These are phyloP conservation scores for Hyphantria cunea DNA, from an alignment of 1,140 invertebrate genomes.

Conservation along the genomic window DNA sequence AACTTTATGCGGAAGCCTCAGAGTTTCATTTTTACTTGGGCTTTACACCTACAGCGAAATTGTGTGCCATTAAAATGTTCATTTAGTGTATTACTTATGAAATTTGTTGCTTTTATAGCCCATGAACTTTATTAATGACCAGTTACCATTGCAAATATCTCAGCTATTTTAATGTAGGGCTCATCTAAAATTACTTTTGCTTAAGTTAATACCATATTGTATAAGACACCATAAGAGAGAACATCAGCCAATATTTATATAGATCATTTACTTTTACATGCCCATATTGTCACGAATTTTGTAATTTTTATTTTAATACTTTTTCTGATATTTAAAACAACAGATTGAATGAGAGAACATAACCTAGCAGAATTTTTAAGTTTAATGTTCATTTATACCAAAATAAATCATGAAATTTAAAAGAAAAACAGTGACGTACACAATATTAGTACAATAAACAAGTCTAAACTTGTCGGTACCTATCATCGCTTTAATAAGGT, in stretches of 20 bases:
- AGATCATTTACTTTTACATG: conserved; percentile 12
- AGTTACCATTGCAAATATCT: conserved; percentile 13
- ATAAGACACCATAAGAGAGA: conserved; percentile 10
- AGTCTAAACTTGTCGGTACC: too few species aligned
- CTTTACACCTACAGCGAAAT: neutral
- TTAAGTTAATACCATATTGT: conserved; percentile 17
- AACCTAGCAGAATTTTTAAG: too few species aligned
- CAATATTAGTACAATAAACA: too few species aligned
- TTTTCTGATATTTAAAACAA: too few species aligned
- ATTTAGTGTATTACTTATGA: conserved; percentile 34
- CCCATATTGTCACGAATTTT: conserved; percentile 1
- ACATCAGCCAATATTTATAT: conserved; percentile 12
- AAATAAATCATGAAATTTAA: too few species aligned
- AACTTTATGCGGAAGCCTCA: neutral
- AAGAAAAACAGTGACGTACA: too few species aligned
- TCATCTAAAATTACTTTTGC: conserved; percentile 22
- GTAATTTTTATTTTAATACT: too few species aligned
- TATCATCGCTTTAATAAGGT: too few species aligned
- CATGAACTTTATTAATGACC: conserved; percentile 31
- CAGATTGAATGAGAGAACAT: too few species aligned
- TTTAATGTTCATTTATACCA: too few species aligned
- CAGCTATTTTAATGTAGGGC: conserved; percentile 9
- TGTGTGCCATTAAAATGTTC: conserved; percentile 22
- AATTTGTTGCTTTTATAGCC: conserved; percentile 38
- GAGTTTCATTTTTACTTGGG: too few species aligned